These are phyloP conservation scores for Prionailurus bengalensis DNA, from an alignment of 2,113 vertebrate genomes.

Conservation along the genomic window DNA sequence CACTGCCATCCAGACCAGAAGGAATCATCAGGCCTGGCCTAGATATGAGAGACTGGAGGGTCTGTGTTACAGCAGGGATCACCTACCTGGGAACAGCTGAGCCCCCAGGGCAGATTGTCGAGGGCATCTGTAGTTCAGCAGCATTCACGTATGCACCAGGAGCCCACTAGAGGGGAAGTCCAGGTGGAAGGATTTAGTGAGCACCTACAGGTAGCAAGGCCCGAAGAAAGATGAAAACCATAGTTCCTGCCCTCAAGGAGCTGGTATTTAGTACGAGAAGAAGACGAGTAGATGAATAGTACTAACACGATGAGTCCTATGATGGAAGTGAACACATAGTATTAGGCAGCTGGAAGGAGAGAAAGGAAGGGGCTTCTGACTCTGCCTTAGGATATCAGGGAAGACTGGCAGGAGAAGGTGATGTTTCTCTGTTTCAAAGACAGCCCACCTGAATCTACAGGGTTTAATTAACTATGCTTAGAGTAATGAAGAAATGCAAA, in stretches of 20 bases:
- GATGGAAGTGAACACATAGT: not conserved
- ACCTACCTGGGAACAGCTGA: not conserved
- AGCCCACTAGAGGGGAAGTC: not conserved
- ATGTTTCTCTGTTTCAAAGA: not conserved
- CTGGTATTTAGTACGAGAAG: not conserved
- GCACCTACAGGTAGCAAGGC: not conserved
- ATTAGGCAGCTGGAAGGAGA: not conserved
- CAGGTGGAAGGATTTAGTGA: not conserved
- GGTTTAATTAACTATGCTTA: conserved; percentile 11
- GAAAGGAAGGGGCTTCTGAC: not conserved
- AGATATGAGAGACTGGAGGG: not conserved
- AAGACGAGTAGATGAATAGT: not conserved
- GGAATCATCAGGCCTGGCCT: not conserved
- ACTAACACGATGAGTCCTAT: not conserved
- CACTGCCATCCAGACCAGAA: not conserved
- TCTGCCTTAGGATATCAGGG: not conserved
- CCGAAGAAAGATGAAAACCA: not conserved
- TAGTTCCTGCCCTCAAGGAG: not conserved
- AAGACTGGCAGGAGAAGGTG: not conserved
- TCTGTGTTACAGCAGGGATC: not conserved
- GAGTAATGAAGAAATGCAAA: not conserved
- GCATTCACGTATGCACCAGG: not conserved
- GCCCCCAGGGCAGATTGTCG: too few species aligned
- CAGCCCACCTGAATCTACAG: not conserved
- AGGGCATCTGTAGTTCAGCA: not conserved